Evolutionary conservation across 2,888 invertebrate species (phyloP), one percentile per base, ranked within the genome.

Genomic region (Lasioglossum morio): DNA sequence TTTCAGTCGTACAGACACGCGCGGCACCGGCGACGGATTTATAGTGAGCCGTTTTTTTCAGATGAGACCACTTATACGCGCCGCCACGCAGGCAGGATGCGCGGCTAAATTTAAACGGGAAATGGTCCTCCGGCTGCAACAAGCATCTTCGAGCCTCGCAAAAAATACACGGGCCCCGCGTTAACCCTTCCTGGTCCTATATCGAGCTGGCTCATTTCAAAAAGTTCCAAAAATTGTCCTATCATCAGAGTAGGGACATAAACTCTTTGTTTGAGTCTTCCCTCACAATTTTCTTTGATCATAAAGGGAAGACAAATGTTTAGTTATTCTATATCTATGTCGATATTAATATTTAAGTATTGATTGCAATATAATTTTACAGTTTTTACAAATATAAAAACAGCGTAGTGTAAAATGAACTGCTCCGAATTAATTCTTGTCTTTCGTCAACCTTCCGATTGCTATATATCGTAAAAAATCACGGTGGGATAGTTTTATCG

Each of bases 61-160:
- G 60, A 79, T 66, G 72, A 74, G 60, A 77, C 79, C 85, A 81
- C 79, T 86, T 74, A 77, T 74, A 53, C 76, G 30, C n/a, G 57
- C 12, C n/a, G 57, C n/a, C 57, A n/a, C 57, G 57, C 37, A 5
- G 48, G 53, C 78, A 79, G 78, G 76, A 81, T 76, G 72, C 72
- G 19, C 34, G 73, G 73, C 86, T 86, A 85, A 80, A 85, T 85
- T 86, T 86, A 86, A 74, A 74, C 79, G 73, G 76, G 73, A 79
- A 40, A 80, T 60, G 70, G 74, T 46, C 40, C 75, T 72, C 40
- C 69, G 34, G 48, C 53, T 77, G 70, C 37, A 27, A 27, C 69
- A 5, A 53, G 53, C 30, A n/a, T 48, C 27, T 72, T 7, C 19
- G 19, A 4, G 23, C 69, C 23, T n/a, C 63, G 76, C 76, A 40